A percentile compares a stretch with the other conserved stretches of the same genome.
These are phyloP conservation scores for Globodera ellingtonae DNA, from an alignment of 1,140 invertebrate genomes.

Conservation along the genomic window DNA sequence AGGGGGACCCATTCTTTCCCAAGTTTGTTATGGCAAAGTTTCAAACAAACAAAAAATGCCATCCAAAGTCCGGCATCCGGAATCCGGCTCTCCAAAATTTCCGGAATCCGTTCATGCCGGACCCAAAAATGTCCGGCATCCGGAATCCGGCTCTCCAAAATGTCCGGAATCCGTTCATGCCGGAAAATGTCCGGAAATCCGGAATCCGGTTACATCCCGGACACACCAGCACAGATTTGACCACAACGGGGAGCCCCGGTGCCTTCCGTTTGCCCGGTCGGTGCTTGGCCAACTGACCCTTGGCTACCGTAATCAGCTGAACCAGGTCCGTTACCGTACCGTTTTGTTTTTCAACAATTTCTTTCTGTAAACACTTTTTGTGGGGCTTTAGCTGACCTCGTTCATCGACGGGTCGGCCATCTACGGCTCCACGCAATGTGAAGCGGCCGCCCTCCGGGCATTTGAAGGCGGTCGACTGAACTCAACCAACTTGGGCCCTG, in stretches of 20 bases:
- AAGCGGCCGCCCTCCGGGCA: conserved; percentile 73
- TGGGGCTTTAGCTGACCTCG: conserved; percentile 72
- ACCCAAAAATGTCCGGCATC: too few relatives aligned
- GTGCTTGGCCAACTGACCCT: conserved; percentile 76
- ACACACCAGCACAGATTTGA: conserved; percentile 57
- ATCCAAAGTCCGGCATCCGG: too few relatives aligned
- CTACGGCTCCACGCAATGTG: conserved; percentile 79
- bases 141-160: too few relatives aligned
- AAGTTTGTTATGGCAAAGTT: conserved; percentile 59
- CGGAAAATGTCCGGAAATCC: too few relatives aligned
- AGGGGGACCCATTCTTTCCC: conserved; percentile 64
- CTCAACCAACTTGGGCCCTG: conserved; percentile 50
- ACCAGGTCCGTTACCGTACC: conserved; percentile 19
- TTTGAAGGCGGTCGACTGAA: conserved; percentile 58
- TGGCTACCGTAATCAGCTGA: conserved; percentile 36
- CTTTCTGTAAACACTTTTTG: background rate
- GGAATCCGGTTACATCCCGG: too few relatives aligned
- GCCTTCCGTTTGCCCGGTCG: conserved; percentile 90
- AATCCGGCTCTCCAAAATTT: too few relatives aligned
- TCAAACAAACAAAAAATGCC: too few relatives aligned
- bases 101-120: too few relatives aligned
- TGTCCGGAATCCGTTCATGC: too few relatives aligned
- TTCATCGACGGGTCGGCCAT: conserved; percentile 81
- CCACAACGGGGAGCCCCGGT: conserved; percentile 78
- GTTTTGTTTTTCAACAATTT: background rate